Base-by-base conservation (phyloP, 2,113 vertebrate species). In the Beaufortia kweichowensis region DNA sequence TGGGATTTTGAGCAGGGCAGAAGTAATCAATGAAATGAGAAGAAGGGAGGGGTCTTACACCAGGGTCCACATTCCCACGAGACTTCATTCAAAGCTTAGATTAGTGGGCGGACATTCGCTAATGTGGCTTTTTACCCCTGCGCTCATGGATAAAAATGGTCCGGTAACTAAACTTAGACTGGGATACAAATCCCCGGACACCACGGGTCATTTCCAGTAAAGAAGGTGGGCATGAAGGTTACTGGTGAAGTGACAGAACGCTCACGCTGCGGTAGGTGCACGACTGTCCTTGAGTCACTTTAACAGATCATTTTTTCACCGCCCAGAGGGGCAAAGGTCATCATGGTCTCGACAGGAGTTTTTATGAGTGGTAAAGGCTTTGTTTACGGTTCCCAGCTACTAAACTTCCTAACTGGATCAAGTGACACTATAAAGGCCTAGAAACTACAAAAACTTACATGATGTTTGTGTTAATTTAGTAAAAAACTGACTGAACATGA, bases 21-120 rank as follows among this genome's bases (percentile, higher is more conserved):
- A 64, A 59, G 35, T 79, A 69, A 84, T 82, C 83, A 84, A 82
- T 82, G 75, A 75, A 66, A 56, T 48, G 29, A 43, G 74, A 74
- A 61, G 63, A 79, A 79, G 61, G 46, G 19, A 17, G 63, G 12
- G 60, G 21, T 48, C 28, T 75, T 75, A 79, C 74, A 79, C 63
- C 43, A 66, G 74, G 33, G 60, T 70, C 61, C 43, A 59, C 77
- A 17, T 23, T 68, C 78, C 78, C 79, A n/a, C 4, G 63, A 59
- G 75, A 56, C 21, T 62, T 66, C 39, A 79, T 63, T 80, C 74
- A 79, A 82, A 78, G 76, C 72, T 53, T 35, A 78, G 73, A 85
- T 81, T 75, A 85, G 63, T 59, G 26, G 53, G 35, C 23, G 53
- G 35, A 73, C 56, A 53, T 78, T 77, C 26, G 8, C 57, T 81